Evolutionary conservation across 2,113 vertebrate species (phyloP).

Genomic region (Bujurquina vittata): DNA sequence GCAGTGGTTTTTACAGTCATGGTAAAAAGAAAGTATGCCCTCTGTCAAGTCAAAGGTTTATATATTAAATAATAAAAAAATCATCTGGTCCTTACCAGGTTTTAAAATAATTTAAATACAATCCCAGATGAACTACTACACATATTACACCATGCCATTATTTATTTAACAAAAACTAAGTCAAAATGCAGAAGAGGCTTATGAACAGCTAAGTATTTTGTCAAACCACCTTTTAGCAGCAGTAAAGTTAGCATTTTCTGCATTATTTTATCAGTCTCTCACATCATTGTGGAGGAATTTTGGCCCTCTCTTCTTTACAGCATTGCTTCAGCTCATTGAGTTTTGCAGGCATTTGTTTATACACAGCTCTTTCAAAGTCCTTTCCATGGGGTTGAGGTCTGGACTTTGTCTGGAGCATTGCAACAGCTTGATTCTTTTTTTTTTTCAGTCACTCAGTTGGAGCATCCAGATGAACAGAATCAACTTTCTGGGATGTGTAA

Average conservation of each 20-base stretch:
- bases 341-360: neutral
- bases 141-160: neutral
- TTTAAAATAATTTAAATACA: neutral
- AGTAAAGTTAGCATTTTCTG: neutral
- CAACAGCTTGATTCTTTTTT: neutral
- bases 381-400: neutral
- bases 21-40: neutral
- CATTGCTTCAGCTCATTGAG: neutral
- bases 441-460: neutral
- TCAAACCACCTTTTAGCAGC: neutral
- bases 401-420: neutral
- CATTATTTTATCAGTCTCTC: neutral
- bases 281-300: neutral
- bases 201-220: neutral
- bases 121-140: neutral
- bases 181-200: neutral
- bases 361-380: neutral
- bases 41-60: neutral
- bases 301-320: neutral
- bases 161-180: conserved; percentile 6
- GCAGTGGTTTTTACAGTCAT: neutral
- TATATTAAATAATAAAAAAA: neutral
- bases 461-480: neutral
- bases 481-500: neutral
- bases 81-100: neutral